phyloP scores from a whole-genome alignment of 1,140 invertebrate species.

The Ptiloglossa arizonensis region DNA sequence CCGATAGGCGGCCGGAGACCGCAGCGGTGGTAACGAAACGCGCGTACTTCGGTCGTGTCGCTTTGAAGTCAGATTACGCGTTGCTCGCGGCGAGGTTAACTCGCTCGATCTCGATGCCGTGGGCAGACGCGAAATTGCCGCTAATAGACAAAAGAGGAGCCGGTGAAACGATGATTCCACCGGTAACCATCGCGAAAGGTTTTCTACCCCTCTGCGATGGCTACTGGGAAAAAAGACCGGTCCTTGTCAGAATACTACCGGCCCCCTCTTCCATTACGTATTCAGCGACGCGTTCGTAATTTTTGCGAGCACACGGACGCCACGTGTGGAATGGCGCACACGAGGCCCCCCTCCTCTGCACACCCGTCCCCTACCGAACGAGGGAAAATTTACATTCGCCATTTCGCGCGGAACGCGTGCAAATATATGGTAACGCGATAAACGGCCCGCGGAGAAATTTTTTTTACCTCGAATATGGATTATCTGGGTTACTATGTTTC shows the following conservation, averaged over 20 bases:
- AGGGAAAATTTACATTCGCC: not conserved
- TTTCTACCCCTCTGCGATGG: not conserved
- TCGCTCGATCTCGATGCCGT: slow-evolving; percentile 27
- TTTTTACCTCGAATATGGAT: not conserved
- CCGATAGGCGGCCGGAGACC: not conserved
- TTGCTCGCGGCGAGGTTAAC: slow-evolving; percentile 14
- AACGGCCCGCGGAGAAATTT: not conserved
- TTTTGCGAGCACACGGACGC: not conserved
- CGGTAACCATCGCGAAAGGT: slow-evolving; percentile 19
- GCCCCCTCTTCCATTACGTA: slow-evolving; percentile 11
- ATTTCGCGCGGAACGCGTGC: not conserved
- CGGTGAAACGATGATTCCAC: slow-evolving; percentile 28
- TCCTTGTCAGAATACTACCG: slow-evolving; percentile 1
- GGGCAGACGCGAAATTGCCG: slow-evolving; percentile 31
- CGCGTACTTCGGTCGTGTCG: not conserved
- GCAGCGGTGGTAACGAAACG: slow-evolving; percentile 13
- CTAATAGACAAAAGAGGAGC: slow-evolving; percentile 45
- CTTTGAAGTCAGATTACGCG: slow-evolving; percentile 35
- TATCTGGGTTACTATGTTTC: not conserved
- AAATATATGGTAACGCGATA: slow-evolving; percentile 8
- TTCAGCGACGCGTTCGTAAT: slow-evolving; percentile 18
- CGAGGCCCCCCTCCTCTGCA: not conserved
- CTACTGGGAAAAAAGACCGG: too few species aligned
- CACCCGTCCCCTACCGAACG: too few species aligned
- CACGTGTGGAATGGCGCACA: not conserved